Conservation (phyloP, 2,797 vertebrate species). For the Novumbra hubbsi region DNA sequence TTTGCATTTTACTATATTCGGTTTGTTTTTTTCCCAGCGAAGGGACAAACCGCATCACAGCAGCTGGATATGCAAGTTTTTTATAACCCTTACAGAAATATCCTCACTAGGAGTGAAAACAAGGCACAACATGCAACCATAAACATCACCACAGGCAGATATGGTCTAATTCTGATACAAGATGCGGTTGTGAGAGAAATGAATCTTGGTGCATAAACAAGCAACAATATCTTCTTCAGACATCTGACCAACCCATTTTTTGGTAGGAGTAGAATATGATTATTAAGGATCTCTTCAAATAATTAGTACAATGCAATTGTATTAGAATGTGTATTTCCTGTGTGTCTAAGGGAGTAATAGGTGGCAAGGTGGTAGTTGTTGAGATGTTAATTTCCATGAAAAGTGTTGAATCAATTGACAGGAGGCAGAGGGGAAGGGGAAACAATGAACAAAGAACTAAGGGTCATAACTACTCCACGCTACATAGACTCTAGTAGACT, state of each 20-base stretch:
- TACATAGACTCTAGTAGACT: background rate
- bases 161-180: conserved; percentile 64
- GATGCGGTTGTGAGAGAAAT: conserved; percentile 62
- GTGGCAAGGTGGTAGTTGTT: background rate
- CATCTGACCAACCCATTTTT: conserved; percentile 39
- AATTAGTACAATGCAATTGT: conserved; percentile 39
- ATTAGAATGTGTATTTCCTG: conserved; percentile 12
- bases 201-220: conserved; percentile 63
- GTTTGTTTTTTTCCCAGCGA: background rate
- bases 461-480: no score
- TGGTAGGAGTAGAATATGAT: conserved; percentile 52
- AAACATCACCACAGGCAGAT: conserved; percentile 48
- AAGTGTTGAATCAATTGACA: background rate
- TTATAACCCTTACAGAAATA: background rate
- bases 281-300: conserved; percentile 57
- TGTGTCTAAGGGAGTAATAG: background rate
- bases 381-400: background rate
- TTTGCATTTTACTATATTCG: background rate
- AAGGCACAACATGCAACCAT: background rate
- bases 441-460: background rate
- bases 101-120: background rate
- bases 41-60: background rate
- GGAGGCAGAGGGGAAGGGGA: background rate
- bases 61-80: background rate
- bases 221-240: conserved; percentile 56